Evolutionary conservation across 2,797 vertebrate species (phyloP).

Genomic region (Bradypodion ventrale): DNA sequence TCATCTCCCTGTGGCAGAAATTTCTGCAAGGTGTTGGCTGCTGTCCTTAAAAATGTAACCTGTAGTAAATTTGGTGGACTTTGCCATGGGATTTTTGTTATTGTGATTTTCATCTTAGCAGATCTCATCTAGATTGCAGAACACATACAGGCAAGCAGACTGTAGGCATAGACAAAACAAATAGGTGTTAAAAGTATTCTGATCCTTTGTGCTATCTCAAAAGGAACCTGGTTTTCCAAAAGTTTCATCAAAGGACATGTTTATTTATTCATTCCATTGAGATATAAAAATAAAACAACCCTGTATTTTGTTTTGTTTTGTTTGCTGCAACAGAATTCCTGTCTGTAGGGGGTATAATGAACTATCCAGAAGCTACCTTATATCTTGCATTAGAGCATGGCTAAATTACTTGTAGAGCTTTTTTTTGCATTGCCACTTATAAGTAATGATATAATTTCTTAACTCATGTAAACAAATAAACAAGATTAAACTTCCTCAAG

Average conservation of each 20-base stretch:
- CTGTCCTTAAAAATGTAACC: no score
- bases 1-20: no score
- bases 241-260: conserved; percentile 65
- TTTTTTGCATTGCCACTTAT: conserved; percentile 74
- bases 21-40: no score
- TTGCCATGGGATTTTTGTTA: no score
- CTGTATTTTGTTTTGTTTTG: conserved; percentile 64
- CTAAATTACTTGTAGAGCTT: conserved; percentile 77
- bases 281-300: conserved; percentile 74
- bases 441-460: conserved; percentile 82
- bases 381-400: conserved; percentile 78
- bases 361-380: conserved; percentile 76
- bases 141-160: no score
- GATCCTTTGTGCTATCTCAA: conserved; percentile 68
- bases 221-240: conserved; percentile 71
- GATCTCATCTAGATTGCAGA: background rate
- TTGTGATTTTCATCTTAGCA: background rate
- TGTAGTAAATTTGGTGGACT: no score
- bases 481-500: conserved; percentile 65
- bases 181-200: background rate
- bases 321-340: conserved; percentile 69
- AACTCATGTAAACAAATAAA: conserved; percentile 78
- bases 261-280: conserved; percentile 72
- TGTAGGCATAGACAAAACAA: background rate
- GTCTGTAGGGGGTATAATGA: conserved; percentile 77